Conservation (phyloP, 2,113 vertebrate species). For the Cyanoliseus patagonus region DNA sequence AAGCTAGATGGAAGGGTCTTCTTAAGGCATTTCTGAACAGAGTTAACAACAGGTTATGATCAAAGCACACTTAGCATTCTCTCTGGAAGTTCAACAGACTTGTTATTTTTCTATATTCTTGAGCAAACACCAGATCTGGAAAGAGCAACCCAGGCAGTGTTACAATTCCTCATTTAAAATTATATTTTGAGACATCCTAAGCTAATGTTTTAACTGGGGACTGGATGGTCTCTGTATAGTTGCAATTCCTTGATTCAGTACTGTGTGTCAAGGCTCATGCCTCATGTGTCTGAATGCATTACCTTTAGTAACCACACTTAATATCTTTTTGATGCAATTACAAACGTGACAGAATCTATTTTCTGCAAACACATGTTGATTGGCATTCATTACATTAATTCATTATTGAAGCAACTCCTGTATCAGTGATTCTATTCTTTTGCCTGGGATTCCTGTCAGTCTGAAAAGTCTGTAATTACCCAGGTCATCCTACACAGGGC, state of each 20-base stretch:
- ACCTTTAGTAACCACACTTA: conserved; percentile 20
- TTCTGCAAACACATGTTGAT: not conserved
- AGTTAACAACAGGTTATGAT: not conserved
- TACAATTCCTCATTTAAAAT: not conserved
- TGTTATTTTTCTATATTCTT: not conserved
- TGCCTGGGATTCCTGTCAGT: not conserved
- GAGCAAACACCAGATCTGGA: not conserved
- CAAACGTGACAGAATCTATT: conserved; percentile 25
- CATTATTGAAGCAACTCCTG: not conserved
- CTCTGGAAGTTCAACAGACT: not conserved
- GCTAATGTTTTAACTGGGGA: not conserved
- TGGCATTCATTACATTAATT: conserved; percentile 13
- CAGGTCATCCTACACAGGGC: not conserved
- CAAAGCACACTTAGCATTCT: not conserved
- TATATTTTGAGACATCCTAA: not conserved
- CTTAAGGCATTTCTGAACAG: not conserved
- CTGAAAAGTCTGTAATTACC: not conserved
- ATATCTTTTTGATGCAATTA: conserved; percentile 43
- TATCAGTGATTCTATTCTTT: not conserved
- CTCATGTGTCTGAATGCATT: not conserved
- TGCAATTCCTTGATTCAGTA: not conserved
- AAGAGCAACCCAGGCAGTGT: not conserved
- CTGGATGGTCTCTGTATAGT: not conserved
- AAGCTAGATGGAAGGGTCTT: not conserved
- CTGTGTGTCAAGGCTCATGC: not conserved